Conservation (phyloP, 2,888 invertebrate genomes). For the Pyrrhosoma nymphula region DNA sequence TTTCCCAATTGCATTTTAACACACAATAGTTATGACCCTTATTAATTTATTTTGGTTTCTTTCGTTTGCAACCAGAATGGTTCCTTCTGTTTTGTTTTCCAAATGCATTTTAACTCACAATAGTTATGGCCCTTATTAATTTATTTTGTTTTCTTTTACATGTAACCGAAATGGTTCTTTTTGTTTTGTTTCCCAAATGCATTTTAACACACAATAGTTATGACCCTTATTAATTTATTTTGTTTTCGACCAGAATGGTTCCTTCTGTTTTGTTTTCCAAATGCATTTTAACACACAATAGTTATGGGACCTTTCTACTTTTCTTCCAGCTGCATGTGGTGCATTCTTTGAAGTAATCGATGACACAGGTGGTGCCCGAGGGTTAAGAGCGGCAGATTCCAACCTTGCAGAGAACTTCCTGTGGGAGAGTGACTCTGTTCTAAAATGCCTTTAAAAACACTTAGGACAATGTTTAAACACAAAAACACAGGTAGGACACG, state of each 20-base stretch:
- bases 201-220: not conserved
- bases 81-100: not conserved
- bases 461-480: constrained; percentile 15
- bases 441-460: not conserved
- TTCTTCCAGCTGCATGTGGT: constrained; percentile 20
- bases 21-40: not conserved
- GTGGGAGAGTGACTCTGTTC: not conserved
- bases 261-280: not conserved
- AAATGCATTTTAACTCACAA: not conserved
- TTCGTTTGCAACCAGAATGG: not conserved
- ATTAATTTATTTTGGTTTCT: not conserved
- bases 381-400: not conserved
- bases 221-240: not conserved
- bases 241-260: not conserved
- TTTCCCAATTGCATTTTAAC: not conserved
- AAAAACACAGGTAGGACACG: constrained; percentile 11
- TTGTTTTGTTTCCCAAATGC: not conserved
- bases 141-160: not conserved
- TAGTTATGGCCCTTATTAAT: not conserved
- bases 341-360: constrained; percentile 10
- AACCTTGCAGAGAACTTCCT: not conserved
- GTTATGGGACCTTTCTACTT: not conserved
- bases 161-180: not conserved
- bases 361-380: not conserved
- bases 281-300: not conserved